These are phyloP conservation scores for Meta bourneti DNA, from an alignment of 2,888 invertebrate species.

Conservation along the genomic window DNA sequence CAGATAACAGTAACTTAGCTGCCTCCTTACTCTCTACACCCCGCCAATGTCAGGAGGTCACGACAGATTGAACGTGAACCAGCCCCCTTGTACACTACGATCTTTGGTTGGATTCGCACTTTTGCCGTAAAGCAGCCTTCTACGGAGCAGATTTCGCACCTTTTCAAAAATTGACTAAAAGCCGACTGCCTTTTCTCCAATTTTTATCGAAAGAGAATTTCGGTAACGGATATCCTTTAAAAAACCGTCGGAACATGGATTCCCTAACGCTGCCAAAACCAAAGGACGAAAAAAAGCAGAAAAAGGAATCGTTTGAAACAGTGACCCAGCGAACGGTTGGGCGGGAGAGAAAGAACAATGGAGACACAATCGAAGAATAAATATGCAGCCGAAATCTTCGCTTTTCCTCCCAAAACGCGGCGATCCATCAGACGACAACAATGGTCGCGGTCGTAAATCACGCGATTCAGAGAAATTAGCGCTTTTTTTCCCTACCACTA, in stretches of 20 bases:
- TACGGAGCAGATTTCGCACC: too few species aligned
- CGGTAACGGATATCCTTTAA: too few species aligned
- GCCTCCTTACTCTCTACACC: too few species aligned
- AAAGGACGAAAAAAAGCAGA: neutral
- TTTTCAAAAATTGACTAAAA: too few species aligned
- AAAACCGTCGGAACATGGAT: neutral
- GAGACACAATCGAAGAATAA: conserved; percentile 73
- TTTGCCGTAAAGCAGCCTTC: too few species aligned
- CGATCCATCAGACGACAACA: conserved; percentile 67
- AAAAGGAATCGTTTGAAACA: conserved; percentile 54
- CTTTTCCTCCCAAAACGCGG: conserved; percentile 70
- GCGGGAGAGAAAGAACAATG: conserved; percentile 45
- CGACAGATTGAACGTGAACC: too few species aligned
- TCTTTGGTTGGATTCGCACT: too few species aligned
- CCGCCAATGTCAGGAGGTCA: too few species aligned
- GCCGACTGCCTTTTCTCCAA: too few species aligned
- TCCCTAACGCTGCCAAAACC: neutral
- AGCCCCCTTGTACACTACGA: too few species aligned
- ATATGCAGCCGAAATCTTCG: conserved; percentile 52
- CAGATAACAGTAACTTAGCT: too few species aligned
- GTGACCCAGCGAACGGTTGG: conserved; percentile 50
- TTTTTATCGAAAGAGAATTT: too few species aligned
- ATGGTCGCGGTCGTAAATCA: conserved; percentile 53
- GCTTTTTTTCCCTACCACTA: neutral
- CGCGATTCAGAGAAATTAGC: conserved; percentile 1